Conservation (phyloP, 2,113 vertebrate genomes). For the Macquaria ambigua region DNA sequence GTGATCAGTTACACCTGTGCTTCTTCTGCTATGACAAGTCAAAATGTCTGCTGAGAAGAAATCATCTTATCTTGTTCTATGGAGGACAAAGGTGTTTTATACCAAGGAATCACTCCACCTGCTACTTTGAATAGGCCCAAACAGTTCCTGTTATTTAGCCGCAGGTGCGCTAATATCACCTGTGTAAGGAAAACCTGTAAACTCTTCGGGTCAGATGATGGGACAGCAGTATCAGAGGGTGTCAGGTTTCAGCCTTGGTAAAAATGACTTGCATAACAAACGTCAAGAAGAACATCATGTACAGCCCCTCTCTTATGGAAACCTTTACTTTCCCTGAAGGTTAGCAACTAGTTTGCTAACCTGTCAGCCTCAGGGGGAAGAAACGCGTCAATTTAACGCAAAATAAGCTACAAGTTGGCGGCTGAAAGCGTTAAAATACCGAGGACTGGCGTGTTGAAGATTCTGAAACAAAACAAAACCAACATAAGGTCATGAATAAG, state of each 20-base stretch:
- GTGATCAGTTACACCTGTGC: background rate
- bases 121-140: background rate
- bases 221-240: background rate
- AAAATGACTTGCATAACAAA: constrained; percentile 3
- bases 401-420: accelerated
- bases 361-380: background rate
- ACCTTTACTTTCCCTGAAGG: background rate
- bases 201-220: background rate
- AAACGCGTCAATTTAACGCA: accelerated
- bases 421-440: background rate
- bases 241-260: background rate
- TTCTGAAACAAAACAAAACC: background rate
- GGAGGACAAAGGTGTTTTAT: background rate
- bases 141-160: background rate
- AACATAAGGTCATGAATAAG: background rate
- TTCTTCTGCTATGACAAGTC: background rate
- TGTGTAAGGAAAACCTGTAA: background rate
- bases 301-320: background rate
- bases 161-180: background rate
- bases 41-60: background rate
- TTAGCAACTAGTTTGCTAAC: background rate
- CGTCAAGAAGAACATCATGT: background rate
- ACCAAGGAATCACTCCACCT: background rate
- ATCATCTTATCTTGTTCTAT: too few relatives aligned
- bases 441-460: accelerated